Percentiles rank a stretch among this genome's conserved stretches.
These are phyloP conservation scores for Reticulitermes lucifugus DNA, from an alignment of 2,888 invertebrate genomes.

Conservation along the genomic window DNA sequence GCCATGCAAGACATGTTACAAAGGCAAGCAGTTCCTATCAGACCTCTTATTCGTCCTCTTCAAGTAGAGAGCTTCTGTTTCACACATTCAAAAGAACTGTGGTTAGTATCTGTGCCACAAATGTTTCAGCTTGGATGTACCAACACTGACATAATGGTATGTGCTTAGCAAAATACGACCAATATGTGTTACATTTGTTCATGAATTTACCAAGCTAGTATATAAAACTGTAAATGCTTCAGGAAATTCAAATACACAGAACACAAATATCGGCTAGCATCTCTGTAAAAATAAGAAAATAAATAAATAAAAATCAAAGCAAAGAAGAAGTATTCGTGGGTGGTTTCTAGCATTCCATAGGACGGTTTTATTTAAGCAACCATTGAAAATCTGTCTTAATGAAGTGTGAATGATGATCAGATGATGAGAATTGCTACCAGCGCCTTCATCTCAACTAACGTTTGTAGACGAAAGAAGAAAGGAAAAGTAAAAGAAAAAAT, in stretches of 20 bases:
- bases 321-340: constrained; percentile 25
- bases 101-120: no score
- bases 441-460: background rate
- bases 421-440: constrained; percentile 33
- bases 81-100: no score
- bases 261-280: background rate
- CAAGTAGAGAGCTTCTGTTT: no score
- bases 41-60: no score
- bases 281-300: no score
- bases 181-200: background rate
- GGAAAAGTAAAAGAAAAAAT: background rate
- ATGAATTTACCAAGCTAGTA: background rate
- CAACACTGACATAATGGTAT: no score
- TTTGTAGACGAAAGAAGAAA: constrained; percentile 23
- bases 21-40: no score
- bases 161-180: no score
- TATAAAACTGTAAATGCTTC: background rate
- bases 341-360: constrained; percentile 35
- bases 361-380: constrained; percentile 20
- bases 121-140: no score
- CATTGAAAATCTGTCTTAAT: constrained; percentile 45
- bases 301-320: background rate
- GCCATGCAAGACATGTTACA: no score
- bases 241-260: background rate
- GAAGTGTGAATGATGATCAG: constrained; percentile 48